Evolutionary conservation across 2,113 vertebrate species (phyloP).

Genomic region (Ramphastos sulfuratus): DNA sequence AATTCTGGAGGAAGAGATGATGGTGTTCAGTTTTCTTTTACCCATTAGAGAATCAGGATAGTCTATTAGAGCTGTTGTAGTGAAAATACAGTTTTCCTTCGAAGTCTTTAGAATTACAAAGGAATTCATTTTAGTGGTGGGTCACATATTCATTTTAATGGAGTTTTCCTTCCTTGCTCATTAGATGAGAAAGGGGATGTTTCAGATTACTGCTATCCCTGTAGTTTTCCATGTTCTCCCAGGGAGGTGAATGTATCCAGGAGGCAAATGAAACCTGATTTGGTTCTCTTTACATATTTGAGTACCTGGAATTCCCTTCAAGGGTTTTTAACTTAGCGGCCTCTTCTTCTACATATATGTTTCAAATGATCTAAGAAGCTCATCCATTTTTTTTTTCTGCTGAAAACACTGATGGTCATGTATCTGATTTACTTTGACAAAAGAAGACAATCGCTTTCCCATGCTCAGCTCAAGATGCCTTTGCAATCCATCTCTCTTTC

Average conservation of each 20-base stretch:
- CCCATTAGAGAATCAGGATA: neutral
- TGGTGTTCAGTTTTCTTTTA: neutral
- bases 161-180: neutral
- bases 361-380: neutral
- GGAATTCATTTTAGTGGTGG: neutral
- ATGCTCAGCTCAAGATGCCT: neutral
- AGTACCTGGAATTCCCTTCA: neutral
- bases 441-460: neutral
- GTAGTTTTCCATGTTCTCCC: neutral
- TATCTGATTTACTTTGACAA: neutral
- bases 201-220: neutral
- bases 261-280: slow-evolving; percentile 15
- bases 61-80: neutral
- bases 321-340: slow-evolving; percentile 3
- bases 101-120: neutral
- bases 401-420: neutral
- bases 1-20: neutral
- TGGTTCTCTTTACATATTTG: slow-evolving; percentile 47
- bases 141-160: slow-evolving; percentile 26
- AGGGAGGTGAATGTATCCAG: neutral
- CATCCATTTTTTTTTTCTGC: neutral
- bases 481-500: neutral
- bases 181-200: neutral
- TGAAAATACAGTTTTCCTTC: neutral
- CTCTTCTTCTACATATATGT: neutral